These are phyloP conservation scores for Myripristis jacobus DNA, from an alignment of 2,797 vertebrate genomes.

Conservation along the genomic window DNA sequence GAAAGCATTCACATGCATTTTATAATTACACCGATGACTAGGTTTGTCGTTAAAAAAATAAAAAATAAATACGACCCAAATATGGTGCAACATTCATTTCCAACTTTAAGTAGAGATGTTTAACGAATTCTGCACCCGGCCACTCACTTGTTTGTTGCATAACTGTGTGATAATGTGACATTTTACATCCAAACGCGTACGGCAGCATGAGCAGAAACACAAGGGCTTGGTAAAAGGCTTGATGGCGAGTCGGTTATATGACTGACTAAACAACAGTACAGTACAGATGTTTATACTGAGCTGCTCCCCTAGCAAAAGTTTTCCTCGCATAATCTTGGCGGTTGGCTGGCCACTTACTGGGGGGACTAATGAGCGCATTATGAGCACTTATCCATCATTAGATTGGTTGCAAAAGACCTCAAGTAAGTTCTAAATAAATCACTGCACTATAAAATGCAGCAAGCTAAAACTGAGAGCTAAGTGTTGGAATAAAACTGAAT, in stretches of 20 bases:
- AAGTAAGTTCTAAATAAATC: slow-evolving; percentile 22
- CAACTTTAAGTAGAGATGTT: neutral
- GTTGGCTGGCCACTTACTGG: slow-evolving; percentile 5
- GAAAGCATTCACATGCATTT: slow-evolving; percentile 28
- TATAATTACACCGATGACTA: neutral
- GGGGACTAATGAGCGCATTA: slow-evolving; percentile 36
- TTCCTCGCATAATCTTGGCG: slow-evolving; percentile 20
- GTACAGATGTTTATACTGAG: slow-evolving; percentile 10
- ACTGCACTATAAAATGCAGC: slow-evolving; percentile 6
- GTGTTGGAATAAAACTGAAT: neutral
- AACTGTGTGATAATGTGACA: neutral
- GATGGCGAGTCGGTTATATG: neutral
- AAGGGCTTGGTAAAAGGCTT: neutral
- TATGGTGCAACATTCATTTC: neutral
- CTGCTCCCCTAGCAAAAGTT: slow-evolving; percentile 4
- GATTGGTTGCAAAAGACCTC: slow-evolving; percentile 12
- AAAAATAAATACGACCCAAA: neutral
- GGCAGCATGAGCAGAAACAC: neutral
- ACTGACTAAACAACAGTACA: neutral
- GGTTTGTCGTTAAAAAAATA: neutral
- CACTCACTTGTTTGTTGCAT: neutral
- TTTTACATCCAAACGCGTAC: neutral
- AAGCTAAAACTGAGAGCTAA: slow-evolving; percentile 9
- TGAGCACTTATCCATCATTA: slow-evolving; percentile 48
- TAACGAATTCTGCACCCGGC: neutral